Evolutionary conservation across 2,797 vertebrate species (phyloP), one percentile per base, ranked within the genome.

Genomic region (Crenuchus spilurus): DNA sequence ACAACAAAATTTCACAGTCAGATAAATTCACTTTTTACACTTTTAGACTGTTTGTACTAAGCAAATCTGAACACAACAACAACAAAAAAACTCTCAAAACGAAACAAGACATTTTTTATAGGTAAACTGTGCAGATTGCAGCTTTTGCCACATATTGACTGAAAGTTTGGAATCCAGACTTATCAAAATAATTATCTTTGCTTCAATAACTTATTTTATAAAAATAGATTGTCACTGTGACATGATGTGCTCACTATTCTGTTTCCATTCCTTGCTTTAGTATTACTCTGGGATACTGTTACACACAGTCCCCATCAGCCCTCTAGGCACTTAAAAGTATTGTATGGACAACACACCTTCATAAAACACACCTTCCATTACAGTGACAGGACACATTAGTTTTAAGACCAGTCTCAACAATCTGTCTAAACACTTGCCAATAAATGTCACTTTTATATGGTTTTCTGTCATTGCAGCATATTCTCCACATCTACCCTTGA

Each of bases 281-380:
- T 54, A 46, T 67, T 72, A 73, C 35, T 46, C 57, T 70, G 46
- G 28, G 2, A 37, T 48, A 28, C 44, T 49, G 30, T 71, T 62
- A 44, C 44, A 65, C 37, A 8, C 30, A 42, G 26, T 48, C 35
- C 18, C 18, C 3, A 2, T 55, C 70, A n/a, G n/a, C n/a, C n/a
- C n/a, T 30, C 30, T 24, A 18, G 48, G 39, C 60, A 75, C 76
- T 65, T 39, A 63, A 63, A 79, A 41, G 35, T 77, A 83, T 74
- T 80, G 78, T 37, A 71, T 58, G 63, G 35, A 65, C 24, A 51
- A 65, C 24, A 28, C 49, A 26, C 39, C 74, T 77, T 88, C 85
- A 87, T 88, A 88, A 87, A 85, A 85, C 54, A 55, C 76, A 65
- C 76, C 74, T 80, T 87, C 75, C 79, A 42, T 46, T 70, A 54